Evolutionary conservation across 2,113 vertebrate genomes (phyloP).

Genomic region (Prionailurus viverrinus): DNA sequence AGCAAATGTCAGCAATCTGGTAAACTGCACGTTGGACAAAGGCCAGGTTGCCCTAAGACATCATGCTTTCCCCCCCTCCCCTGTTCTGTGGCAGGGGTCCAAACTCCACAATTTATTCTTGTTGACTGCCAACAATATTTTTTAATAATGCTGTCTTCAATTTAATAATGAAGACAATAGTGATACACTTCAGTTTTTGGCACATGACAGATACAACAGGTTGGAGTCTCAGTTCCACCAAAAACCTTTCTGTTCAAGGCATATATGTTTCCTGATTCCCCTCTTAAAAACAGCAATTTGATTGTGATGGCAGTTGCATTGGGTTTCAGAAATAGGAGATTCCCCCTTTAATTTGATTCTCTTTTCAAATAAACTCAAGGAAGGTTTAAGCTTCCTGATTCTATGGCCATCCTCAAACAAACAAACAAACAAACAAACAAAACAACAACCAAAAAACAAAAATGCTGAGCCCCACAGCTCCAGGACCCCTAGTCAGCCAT

Average conservation of each 20-base stretch:
- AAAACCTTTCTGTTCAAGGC: neutral
- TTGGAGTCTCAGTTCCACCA: neutral
- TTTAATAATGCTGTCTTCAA: conserved; percentile 16
- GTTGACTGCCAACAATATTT: neutral
- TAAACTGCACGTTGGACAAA: conserved; percentile 48
- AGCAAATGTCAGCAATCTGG: conserved; percentile 51
- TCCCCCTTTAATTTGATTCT: neutral
- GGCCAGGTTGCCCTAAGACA: neutral
- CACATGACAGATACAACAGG: neutral
- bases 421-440: neutral
- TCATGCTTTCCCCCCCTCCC: neutral
- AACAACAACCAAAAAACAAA: neutral
- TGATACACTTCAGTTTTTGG: conserved; percentile 1
- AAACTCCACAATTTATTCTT: conserved; percentile 36
- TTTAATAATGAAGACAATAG: conserved; percentile 16
- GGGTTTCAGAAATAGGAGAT: neutral
- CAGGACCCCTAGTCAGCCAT: neutral
- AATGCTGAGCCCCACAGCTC: neutral
- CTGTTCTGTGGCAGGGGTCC: neutral
- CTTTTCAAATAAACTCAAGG: conserved; percentile 22
- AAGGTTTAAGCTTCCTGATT: neutral
- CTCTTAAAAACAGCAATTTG: neutral
- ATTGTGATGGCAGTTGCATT: neutral
- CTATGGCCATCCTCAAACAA: neutral
- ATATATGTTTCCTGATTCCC: neutral